phyloP scores from a whole-genome alignment of 37 sponge, comb jelly and placozoan species.

The Axinella damicornis region DNA sequence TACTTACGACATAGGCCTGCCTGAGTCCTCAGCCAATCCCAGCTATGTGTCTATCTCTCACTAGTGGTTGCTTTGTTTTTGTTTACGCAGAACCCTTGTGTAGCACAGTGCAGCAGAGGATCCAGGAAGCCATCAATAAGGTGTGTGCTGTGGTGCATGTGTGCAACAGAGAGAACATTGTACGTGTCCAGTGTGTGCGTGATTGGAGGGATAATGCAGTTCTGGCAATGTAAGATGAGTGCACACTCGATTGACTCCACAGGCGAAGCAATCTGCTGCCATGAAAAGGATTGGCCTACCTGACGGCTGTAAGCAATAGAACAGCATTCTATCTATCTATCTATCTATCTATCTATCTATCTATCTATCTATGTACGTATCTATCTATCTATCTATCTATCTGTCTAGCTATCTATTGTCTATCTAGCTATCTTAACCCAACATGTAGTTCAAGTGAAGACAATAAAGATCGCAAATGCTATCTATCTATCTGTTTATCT shows the following conservation, averaged over 20 bases:
- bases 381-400: too few species aligned
- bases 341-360: too few species aligned
- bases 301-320: slow-evolving; percentile 1
- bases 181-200: too few species aligned
- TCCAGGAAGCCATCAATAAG: slow-evolving; percentile 40
- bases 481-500: too few species aligned
- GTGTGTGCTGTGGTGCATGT: too few species aligned
- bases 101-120: neutral
- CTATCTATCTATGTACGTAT: too few species aligned
- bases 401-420: neutral
- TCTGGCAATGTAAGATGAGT: too few species aligned
- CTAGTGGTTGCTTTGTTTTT: neutral
- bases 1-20: too few species aligned
- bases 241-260: too few species aligned
- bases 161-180: too few species aligned
- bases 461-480: neutral
- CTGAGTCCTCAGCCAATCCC: too few species aligned
- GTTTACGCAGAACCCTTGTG: neutral
- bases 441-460: neutral
- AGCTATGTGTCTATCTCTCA: too few species aligned
- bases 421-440: neutral
- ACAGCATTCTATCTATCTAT: neutral
- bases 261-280: slow-evolving; percentile 49
- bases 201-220: neutral
- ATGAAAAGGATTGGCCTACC: slow-evolving; percentile 34